Conservation (phyloP, 1,140 invertebrate species). For the Chionoecetes opilio region DNA sequence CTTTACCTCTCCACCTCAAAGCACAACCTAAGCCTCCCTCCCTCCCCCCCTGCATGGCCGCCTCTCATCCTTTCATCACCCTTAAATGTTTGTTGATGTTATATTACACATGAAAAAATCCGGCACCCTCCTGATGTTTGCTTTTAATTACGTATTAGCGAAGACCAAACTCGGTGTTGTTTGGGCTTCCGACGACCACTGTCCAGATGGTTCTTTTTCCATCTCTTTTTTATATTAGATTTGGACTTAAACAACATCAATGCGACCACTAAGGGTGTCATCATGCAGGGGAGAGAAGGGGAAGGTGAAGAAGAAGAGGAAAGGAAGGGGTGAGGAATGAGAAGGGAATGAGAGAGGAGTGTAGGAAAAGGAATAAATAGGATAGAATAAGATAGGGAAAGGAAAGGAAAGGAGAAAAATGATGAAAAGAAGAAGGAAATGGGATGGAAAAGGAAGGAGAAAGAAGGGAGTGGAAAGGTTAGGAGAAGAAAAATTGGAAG, state of each 20-base stretch:
- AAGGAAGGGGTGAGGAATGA: not conserved
- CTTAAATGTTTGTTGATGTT: conserved; percentile 5
- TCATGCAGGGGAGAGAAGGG: too few species aligned
- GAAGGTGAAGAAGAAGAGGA: not conserved
- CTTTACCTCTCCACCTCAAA: not conserved
- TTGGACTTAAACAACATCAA: too few species aligned
- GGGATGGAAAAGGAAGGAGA: not conserved
- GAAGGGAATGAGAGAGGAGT: not conserved
- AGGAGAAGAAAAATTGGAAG: not conserved
- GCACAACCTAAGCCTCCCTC: too few species aligned
- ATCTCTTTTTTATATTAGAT: too few species aligned
- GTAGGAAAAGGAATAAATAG: not conserved
- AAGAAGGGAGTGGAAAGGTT: not conserved
- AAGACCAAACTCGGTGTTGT: too few species aligned
- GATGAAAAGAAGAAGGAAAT: not conserved
- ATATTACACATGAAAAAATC: not conserved
- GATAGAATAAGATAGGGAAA: not conserved
- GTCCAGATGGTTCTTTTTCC: too few species aligned
- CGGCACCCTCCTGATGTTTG: not conserved
- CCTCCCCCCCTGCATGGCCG: not conserved
- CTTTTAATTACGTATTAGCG: conserved; percentile 22
- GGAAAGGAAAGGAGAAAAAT: not conserved
- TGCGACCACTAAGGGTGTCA: too few species aligned
- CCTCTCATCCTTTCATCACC: conserved; percentile 30
- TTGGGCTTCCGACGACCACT: not conserved